Conservation (phyloP, 2,888 invertebrate genomes). For the Chromoteleia sp. region DNA sequence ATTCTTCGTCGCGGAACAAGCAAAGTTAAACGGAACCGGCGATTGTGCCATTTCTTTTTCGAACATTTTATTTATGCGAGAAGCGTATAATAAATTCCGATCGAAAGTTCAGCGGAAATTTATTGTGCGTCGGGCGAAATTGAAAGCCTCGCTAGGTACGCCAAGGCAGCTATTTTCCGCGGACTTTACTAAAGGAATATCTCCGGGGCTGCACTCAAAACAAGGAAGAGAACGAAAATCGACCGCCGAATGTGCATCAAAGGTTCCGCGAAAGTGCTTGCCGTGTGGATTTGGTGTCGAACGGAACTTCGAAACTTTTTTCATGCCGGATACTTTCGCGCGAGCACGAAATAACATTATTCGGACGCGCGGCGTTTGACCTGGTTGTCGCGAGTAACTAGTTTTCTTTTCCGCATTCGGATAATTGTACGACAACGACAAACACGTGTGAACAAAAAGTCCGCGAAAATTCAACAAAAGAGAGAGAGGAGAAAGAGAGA, state of each 20-base stretch:
- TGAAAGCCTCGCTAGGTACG: constrained; percentile 67
- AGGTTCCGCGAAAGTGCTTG: constrained; percentile 67
- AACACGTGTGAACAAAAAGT: constrained; percentile 27
- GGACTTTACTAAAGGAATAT: constrained; percentile 60
- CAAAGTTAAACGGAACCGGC: constrained; percentile 63
- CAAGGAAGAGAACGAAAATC: constrained; percentile 57
- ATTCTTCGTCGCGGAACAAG: constrained; percentile 46
- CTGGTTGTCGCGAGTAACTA: constrained; percentile 38
- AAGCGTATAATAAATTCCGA: constrained; percentile 69
- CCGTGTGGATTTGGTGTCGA: constrained; percentile 72
- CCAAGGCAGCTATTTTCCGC: constrained; percentile 65
- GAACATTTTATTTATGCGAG: constrained; percentile 69
- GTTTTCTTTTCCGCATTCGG: constrained; percentile 32
- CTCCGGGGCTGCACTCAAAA: constrained; percentile 61
- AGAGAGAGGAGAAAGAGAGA: no score
- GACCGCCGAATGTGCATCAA: constrained; percentile 67
- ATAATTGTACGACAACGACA: constrained; percentile 41
- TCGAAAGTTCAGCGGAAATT: constrained; percentile 69
- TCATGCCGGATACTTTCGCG: constrained; percentile 57
- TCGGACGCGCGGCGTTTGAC: constrained; percentile 33
- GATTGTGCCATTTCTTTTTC: constrained; percentile 65
- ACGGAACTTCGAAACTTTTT: constrained; percentile 72
- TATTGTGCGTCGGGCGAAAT: constrained; percentile 66
- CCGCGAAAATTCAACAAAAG: constrained; percentile 7
- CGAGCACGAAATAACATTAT: constrained; percentile 44